These are phyloP conservation scores for Leptatherina wallacei DNA, from an alignment of 2,797 vertebrate genomes.

Conservation along the genomic window DNA sequence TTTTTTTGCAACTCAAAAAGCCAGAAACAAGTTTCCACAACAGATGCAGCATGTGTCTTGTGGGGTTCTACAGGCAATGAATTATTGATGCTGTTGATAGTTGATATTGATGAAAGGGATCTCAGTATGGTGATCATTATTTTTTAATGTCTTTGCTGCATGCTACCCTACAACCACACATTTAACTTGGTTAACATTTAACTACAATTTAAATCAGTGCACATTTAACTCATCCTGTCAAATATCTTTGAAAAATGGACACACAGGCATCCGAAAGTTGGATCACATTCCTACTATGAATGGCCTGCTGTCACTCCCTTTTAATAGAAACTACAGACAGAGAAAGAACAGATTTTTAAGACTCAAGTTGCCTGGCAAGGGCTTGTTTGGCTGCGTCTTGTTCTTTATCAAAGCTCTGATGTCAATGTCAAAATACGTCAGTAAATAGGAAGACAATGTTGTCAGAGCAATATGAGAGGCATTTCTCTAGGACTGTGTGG, in stretches of 20 bases:
- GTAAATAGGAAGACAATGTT: constrained; percentile 19
- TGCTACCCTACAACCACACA: neutral
- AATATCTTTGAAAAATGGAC: constrained; percentile 11
- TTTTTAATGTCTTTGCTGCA: constrained; percentile 42
- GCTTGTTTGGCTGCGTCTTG: neutral
- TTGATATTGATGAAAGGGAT: constrained; percentile 43
- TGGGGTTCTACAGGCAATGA: constrained; percentile 12
- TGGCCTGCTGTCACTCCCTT: constrained; percentile 61
- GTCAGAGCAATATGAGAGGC: constrained; percentile 18
- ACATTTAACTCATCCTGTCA: constrained; percentile 18
- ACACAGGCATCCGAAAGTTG: constrained; percentile 11
- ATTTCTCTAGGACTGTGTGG: constrained; percentile 24
- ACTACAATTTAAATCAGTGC: neutral
- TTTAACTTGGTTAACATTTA: neutral
- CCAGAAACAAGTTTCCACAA: neutral
- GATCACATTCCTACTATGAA: constrained; percentile 61
- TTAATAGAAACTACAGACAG: constrained; percentile 53
- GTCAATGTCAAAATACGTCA: constrained; percentile 7
- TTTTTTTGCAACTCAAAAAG: constrained; percentile 1
- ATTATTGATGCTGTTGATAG: constrained; percentile 64
- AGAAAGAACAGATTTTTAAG: constrained; percentile 27
- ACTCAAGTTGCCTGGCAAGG: constrained; percentile 12
- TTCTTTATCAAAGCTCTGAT: constrained; percentile 11
- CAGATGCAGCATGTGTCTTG: neutral
- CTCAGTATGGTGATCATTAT: constrained; percentile 29